Evolutionary conservation across 2,797 vertebrate genomes (phyloP), one percentile per base, ranked within the genome.

Genomic region (Neoniphon sammara): DNA sequence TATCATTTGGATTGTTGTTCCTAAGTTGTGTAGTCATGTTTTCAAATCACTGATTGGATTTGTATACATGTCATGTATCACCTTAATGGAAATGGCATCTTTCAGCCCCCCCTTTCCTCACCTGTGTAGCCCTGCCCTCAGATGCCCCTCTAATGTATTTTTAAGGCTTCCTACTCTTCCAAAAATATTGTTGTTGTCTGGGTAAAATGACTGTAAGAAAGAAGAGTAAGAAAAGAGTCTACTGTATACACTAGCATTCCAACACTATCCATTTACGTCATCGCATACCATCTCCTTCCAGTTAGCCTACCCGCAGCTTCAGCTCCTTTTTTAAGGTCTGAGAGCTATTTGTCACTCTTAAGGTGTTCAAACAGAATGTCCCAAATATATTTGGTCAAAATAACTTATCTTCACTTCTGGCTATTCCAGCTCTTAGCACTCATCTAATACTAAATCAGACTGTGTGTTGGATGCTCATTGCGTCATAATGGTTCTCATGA

Each of bases 161-260:
- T 74, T 54, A 76, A 31, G n/a, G 46, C 21, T 11, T 11, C 12
- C 15, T 17, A 46, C 14, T 14, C 14, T 17, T 46, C 14, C 7
- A 54, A 60, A 49, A 77, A 81, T 72, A 78, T n/a, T 55, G n/a
- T 11, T 60, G 5, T 66, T 15, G 65, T 52, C 27, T 62, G 4
- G 23, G 9, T 21, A 11, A 46, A 46, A 46, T 59, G 57, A 31
- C 27, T 56, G 20, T 17, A 14, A 31, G n/a, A n/a, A n/a, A n/a
- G n/a, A 18, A 18, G 25, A 27, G 1, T 39, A 55, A 56, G 27
- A 56, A 31, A 46, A 46, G 14, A 17, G 15, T 46, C 5, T 46
- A 27, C 15, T 18, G 15, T 5, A 56, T 9, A 56, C 14, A 15
- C 54, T n/a, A 14, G 5, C 54, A 57, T 34, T 34, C 55, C 55